A percentile compares a stretch with the other conserved stretches of the same genome.
Conservation (phyloP, 2,888 invertebrate genomes). For the Muschampia plurimacula region DNA sequence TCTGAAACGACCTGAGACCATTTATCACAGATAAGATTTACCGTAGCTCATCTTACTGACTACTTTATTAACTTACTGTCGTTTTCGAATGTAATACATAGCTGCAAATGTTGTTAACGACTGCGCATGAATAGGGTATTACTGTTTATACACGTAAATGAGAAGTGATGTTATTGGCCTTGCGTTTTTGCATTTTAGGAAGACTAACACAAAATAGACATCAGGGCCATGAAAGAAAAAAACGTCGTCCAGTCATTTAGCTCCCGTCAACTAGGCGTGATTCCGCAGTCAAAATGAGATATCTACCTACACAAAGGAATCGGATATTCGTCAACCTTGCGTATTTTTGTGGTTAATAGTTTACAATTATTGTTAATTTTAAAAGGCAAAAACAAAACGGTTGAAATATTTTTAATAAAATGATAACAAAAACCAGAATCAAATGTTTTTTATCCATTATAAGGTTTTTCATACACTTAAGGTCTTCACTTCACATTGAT, state of each 20-base stretch:
- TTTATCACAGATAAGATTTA: constrained; percentile 11
- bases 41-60: constrained; percentile 13
- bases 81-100: neutral
- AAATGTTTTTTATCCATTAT: no score
- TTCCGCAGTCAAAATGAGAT: constrained; percentile 74
- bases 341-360: constrained; percentile 30
- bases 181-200: constrained; percentile 56
- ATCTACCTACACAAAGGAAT: constrained; percentile 68
- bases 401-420: neutral
- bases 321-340: constrained; percentile 73
- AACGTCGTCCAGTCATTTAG: constrained; percentile 76
- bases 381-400: neutral
- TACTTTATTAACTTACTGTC: neutral
- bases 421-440: no score
- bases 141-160: constrained; percentile 52
- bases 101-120: constrained; percentile 23
- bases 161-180: constrained; percentile 58
- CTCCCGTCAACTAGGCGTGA: constrained; percentile 78
- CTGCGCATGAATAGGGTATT: constrained; percentile 48
- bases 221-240: constrained; percentile 66
- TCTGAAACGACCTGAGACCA: neutral
- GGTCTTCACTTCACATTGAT: no score
- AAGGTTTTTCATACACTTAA: no score
- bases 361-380: constrained; percentile 19
- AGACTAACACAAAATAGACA: constrained; percentile 59